Conservation (phyloP, 1,140 invertebrate species). For the Saccostrea glomerata region DNA sequence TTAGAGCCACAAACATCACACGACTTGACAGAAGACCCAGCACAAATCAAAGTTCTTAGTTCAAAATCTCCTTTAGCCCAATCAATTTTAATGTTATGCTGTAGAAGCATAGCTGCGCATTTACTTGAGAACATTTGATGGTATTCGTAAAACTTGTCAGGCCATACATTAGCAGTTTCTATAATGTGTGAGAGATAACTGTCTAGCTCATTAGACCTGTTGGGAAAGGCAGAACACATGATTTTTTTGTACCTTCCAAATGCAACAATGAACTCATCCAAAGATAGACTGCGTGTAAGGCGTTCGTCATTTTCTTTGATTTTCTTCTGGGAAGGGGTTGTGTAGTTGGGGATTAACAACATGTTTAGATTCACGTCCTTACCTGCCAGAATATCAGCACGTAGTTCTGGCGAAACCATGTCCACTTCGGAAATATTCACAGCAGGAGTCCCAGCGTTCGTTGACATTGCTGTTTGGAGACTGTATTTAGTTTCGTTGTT, state of each 20-base stretch:
- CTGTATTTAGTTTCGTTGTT: too few species aligned
- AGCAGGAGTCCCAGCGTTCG: not conserved
- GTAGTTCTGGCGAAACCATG: constrained; percentile 39
- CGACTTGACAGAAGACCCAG: not conserved
- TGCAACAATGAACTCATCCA: too few species aligned
- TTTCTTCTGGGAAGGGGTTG: not conserved
- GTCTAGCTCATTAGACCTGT: not conserved
- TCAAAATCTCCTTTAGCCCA: not conserved
- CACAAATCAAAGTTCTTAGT: not conserved
- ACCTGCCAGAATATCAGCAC: too few species aligned
- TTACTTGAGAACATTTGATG: constrained; percentile 46
- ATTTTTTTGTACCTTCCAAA: not conserved
- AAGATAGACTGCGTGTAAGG: not conserved
- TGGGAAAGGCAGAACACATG: too few species aligned
- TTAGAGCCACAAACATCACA: constrained; percentile 30
- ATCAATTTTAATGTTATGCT: not conserved
- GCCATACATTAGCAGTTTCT: constrained; percentile 38
- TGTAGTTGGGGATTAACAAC: constrained; percentile 45
- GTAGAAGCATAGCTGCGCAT: constrained; percentile 22
- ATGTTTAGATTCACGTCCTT: not conserved
- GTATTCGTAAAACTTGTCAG: constrained; percentile 53
- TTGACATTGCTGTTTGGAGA: not conserved
- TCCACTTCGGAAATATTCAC: not conserved
- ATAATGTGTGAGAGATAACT: constrained; percentile 43
- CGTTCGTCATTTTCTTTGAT: constrained; percentile 3